Evolutionary conservation across 2,888 invertebrate species (phyloP).

Genomic region (Uloborus plumipes): DNA sequence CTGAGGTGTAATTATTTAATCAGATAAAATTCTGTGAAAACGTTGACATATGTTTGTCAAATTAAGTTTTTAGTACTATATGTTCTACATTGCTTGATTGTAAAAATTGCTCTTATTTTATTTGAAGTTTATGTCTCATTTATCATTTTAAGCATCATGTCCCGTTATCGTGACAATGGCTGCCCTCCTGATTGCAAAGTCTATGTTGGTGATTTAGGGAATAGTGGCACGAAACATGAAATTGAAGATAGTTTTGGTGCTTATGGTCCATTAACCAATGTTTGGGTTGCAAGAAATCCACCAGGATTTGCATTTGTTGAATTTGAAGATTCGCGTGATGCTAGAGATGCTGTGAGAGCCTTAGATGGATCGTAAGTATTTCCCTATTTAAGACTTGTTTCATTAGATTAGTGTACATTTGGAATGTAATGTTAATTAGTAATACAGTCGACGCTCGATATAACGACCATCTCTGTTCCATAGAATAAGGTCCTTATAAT

Average conservation of each 20-base stretch:
- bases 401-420: no score
- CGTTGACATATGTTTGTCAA: no score
- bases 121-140: no score
- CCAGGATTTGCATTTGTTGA: constrained; percentile 71
- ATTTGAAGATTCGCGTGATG: constrained; percentile 72
- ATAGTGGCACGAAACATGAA: constrained; percentile 68
- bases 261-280: constrained; percentile 68
- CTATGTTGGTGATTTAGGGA: constrained; percentile 68
- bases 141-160: neutral
- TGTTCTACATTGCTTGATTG: no score
- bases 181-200: constrained; percentile 67
- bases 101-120: no score
- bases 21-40: no score
- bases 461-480: no score
- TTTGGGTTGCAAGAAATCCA: constrained; percentile 71
- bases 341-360: constrained; percentile 67
- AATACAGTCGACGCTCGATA: no score
- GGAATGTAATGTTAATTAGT: no score
- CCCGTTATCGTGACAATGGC: constrained; percentile 60
- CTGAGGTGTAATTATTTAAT: no score
- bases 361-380: constrained; percentile 67
- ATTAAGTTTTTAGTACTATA: no score
- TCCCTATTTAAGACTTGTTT: neutral
- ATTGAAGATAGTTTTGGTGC: constrained; percentile 68
- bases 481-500: no score